phyloP scores from a whole-genome alignment of 2,888 invertebrate genomes.

The Apodemia zela region DNA sequence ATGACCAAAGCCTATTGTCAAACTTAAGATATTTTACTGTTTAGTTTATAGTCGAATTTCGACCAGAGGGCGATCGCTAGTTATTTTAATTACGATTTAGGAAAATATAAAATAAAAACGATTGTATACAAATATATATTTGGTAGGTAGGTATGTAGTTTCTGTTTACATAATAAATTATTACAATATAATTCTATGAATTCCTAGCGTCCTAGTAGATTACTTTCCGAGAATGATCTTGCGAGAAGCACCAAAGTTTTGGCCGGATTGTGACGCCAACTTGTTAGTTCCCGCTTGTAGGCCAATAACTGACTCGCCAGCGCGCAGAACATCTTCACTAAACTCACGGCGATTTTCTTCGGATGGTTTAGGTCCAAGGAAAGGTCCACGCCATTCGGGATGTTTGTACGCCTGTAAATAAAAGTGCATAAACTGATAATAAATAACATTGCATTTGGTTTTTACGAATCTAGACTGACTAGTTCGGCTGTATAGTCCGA shows the following conservation, averaged over 20 bases:
- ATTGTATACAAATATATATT: not conserved
- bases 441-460: not conserved
- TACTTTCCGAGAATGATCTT: slow-evolving; percentile 90
- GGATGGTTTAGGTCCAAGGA: slow-evolving; percentile 90
- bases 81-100: slow-evolving; percentile 6
- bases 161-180: not conserved
- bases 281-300: slow-evolving; percentile 94
- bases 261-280: slow-evolving; percentile 91
- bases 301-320: slow-evolving; percentile 91
- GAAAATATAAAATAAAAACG: not conserved
- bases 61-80: too few relatives aligned
- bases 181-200: not conserved
- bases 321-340: slow-evolving; percentile 89
- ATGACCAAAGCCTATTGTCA: too few relatives aligned
- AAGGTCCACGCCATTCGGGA: slow-evolving; percentile 91
- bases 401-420: slow-evolving; percentile 85
- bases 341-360: slow-evolving; percentile 92
- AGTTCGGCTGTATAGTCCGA: too few relatives aligned
- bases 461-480: too few relatives aligned
- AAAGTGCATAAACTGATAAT: not conserved
- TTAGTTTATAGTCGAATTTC: too few relatives aligned
- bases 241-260: slow-evolving; percentile 91
- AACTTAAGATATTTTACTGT: too few relatives aligned
- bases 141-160: not conserved
- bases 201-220: slow-evolving; percentile 24